phyloP scores from a whole-genome alignment of 2,113 vertebrate genomes.

The Montifringilla adamsi region DNA sequence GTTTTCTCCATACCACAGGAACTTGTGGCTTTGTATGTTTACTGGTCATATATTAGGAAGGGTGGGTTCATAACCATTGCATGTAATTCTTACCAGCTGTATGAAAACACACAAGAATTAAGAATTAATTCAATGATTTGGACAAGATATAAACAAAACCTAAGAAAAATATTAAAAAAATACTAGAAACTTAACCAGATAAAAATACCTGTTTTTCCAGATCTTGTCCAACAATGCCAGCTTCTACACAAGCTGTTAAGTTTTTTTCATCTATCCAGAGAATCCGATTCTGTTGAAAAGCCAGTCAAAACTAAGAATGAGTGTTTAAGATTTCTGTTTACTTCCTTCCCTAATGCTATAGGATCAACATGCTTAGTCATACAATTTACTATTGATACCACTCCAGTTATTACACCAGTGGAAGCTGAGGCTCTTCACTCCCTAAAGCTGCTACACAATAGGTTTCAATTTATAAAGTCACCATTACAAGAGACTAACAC shows the following conservation, averaged over 20 bases:
- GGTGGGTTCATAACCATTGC: neutral
- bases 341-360: neutral
- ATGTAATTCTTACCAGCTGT: neutral
- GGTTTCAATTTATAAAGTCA: neutral
- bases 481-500: neutral
- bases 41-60: neutral
- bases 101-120: neutral
- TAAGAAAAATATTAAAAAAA: neutral
- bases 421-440: neutral
- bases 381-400: neutral
- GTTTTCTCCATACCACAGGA: neutral
- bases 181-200: neutral
- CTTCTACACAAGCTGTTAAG: constrained; percentile 90
- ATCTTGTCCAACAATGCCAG: constrained; percentile 95
- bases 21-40: neutral
- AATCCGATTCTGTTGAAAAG: constrained; percentile 87
- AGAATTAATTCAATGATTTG: neutral
- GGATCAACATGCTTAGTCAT: neutral
- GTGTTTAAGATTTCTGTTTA: neutral
- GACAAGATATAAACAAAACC: neutral
- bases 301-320: neutral
- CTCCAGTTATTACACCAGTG: neutral
- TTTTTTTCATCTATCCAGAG: constrained; percentile 98
- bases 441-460: neutral
- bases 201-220: constrained; percentile 90